Evolutionary conservation across 1,140 invertebrate genomes (phyloP), one percentile per base, ranked within the genome.

Genomic region (Hypothenemus hampei): DNA sequence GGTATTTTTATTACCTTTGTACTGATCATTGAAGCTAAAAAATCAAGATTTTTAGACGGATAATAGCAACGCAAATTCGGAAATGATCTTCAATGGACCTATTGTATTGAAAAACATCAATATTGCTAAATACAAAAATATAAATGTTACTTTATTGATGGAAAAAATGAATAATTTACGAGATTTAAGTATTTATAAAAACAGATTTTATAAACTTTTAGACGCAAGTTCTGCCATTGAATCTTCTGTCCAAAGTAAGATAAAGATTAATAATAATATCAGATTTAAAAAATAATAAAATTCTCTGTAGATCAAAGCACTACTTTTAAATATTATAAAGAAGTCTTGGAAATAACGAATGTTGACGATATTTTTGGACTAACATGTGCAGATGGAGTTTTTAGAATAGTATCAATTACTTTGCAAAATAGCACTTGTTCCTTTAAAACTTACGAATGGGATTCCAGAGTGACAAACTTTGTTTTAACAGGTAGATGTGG

Each of bases 321-420:
- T 44, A 65, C 57, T 31, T 51, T 70, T 19, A 53, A 65, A 39
- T 48, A 66, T 46, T 69, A 61, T 47, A 57, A 66, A 51, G 45
- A 56, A 49, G 19, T 56, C 7, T 48, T 41, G 16, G 11, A 43
- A 7, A 22, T 56, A n/a, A 16, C 29, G 3, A 31, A 49, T 29
- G 37, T 44, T 16, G 29, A 56, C 20, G 45, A 49, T 11, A 22
- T 49, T 3, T 56, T 56, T 43, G 45, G 54, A 6, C n/a, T 56
- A 3, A 29, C 13, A 11, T 41, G 39, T 20, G 20, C 23, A 22
- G 45, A 56, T 49, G 44, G 15, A 29, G 13, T 49, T 1, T 43
- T 43, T 8, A 29, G 40, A 20, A 11, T 56, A 5, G 13, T 56
- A 3, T 11, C 29, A 1, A 48, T 41, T 43, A 41, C 39, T 19